Percentiles rank a stretch among this genome's conserved stretches.
These are phyloP conservation scores for Cladopsammia gracilis DNA, from an alignment of 64 coral and sea anemone species.

Conservation along the genomic window DNA sequence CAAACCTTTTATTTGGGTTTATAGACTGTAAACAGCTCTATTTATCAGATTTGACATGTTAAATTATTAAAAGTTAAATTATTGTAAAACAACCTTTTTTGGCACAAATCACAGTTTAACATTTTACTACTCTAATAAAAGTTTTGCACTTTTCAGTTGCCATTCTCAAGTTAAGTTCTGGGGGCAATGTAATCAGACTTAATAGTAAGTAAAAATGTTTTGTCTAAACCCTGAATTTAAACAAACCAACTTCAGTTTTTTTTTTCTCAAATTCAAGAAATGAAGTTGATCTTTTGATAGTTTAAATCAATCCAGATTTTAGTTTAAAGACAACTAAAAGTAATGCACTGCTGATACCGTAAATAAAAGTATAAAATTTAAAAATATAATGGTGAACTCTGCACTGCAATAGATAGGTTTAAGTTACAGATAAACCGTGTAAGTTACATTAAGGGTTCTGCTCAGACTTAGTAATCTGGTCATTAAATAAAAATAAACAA, in stretches of 20 bases:
- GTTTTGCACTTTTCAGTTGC: constrained; percentile 87
- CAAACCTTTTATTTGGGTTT: too few species aligned
- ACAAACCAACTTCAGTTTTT: not conserved
- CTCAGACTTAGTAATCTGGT: constrained; percentile 32
- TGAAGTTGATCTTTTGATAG: too few species aligned
- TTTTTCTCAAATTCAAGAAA: too few species aligned
- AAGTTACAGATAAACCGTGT: not conserved
- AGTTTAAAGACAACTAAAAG: too few species aligned
- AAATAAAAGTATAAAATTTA: not conserved
- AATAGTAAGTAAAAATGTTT: constrained; percentile 89
- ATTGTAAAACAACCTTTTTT: not conserved
- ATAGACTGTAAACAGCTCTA: too few species aligned
- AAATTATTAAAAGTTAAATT: not conserved
- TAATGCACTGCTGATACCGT: too few species aligned
- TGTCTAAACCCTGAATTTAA: not conserved
- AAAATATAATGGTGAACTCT: not conserved
- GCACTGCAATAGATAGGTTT: not conserved
- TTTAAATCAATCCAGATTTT: too few species aligned
- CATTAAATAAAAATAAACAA: not conserved
- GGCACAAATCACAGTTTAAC: not conserved
- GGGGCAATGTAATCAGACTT: constrained; percentile 94
- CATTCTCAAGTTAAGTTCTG: constrained; percentile 94
- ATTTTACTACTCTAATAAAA: constrained; percentile 10
- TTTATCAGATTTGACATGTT: too few species aligned
- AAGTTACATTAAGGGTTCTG: not conserved